A percentile compares a stretch with the other conserved stretches of the same genome.
Evolutionary conservation across 2,888 invertebrate species (phyloP).

Genomic region (Lobophora halterata): DNA sequence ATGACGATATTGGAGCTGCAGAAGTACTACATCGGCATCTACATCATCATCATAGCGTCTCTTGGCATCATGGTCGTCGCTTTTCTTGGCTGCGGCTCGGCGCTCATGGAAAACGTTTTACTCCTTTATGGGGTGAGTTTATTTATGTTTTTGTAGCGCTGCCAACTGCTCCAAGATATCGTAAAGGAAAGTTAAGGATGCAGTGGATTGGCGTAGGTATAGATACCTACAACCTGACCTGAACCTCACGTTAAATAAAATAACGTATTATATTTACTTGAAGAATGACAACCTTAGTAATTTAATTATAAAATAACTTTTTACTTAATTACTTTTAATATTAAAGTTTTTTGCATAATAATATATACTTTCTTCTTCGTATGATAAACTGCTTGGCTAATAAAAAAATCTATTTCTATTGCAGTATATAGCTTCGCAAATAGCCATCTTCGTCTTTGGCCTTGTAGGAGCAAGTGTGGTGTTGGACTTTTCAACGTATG

Average conservation of each 20-base stretch:
- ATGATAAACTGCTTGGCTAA: no score
- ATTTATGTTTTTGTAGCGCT: no score
- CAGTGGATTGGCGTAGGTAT: no score
- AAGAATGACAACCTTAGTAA: not conserved
- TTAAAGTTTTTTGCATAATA: no score
- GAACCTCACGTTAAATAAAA: no score
- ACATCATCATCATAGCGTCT: constrained; percentile 87
- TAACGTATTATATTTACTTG: no score
- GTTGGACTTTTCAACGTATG: constrained; percentile 89
- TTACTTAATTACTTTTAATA: no score
- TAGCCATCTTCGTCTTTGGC: constrained; percentile 85
- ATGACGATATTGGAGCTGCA: constrained; percentile 86
- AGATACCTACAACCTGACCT: no score
- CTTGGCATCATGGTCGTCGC: constrained; percentile 87
- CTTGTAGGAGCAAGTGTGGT: constrained; percentile 88
- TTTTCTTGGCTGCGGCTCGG: constrained; percentile 91
- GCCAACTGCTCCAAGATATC: no score
- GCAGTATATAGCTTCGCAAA: constrained; percentile 88
- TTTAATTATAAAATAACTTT: no score
- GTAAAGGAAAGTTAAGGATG: no score
- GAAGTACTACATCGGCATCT: constrained; percentile 91
- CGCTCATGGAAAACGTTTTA: constrained; percentile 86
- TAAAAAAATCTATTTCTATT: constrained; percentile 38
- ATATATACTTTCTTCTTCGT: no score
- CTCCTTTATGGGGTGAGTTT: constrained; percentile 85